Base-by-base conservation (phyloP, 2,797 vertebrate genomes). In the Manis javanica region DNA sequence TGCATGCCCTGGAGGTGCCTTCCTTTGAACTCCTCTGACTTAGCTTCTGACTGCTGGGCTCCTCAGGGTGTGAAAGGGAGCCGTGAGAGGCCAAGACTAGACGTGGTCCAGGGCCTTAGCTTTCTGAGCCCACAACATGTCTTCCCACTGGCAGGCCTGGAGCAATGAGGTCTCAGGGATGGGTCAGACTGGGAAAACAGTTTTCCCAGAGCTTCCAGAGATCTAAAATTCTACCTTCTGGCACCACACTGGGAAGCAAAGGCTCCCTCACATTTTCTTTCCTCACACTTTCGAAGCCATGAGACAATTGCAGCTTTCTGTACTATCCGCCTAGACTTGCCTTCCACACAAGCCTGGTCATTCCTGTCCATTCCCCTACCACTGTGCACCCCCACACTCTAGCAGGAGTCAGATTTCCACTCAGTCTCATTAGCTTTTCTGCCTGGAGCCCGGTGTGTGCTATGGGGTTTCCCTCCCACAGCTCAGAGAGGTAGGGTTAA, bases 1-100 rank as follows among this genome's bases (percentile, higher is more conserved):
- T 10, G 46, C 46, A 19, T 19, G 0, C 55, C 21, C 14, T 6
- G 64, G 66, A 79, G 71, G 39, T 0, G 1, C 49, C 79, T 64
- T 81, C n/a, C 46, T 92, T 75, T 85, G 61, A 88, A 87, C 51
- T 71, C 59, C 75, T 95, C 90, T 87, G 82, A 87, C 69, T 91
- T 68, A 88, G 71, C 72, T 95, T 31, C 69, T 86, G 19, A 23
- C 39, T 3, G 12, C 53, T 11, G 61, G 81, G 24, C 39, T 53
- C n/a, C 78, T 83, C 39, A 23, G 49, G 37, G 39, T 0, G 0
- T 51, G 66, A 53, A 75, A 64, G 42, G 78, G 51, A 89, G 66
- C 31, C 59, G 19, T 57, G 84, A 95, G 34, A 86, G 74, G 53
- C 57, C 66, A 49, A 39, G 8, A 8, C 63, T 71, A 69, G 61